Evolutionary conservation across 2,888 invertebrate species (phyloP).

Genomic region (Thymelicus lineola): DNA sequence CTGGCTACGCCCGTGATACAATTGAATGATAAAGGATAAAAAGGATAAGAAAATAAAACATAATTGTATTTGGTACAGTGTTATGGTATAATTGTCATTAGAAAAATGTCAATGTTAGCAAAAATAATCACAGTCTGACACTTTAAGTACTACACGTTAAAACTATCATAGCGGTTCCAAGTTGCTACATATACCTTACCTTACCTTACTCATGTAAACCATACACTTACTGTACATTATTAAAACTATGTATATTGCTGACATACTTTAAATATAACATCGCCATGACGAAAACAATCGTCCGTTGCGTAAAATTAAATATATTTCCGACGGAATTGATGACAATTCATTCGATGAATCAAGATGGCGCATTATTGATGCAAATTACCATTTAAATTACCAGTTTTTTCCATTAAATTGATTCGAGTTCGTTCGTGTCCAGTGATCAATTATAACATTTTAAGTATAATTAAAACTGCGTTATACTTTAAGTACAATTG

Average conservation of each 20-base stretch:
- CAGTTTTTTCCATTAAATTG: not conserved
- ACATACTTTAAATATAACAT: conserved; percentile 29
- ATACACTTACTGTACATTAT: conserved; percentile 54
- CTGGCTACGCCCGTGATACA: too few species aligned
- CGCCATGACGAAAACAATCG: conserved; percentile 1
- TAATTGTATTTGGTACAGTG: conserved; percentile 74
- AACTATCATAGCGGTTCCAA: conserved; percentile 38
- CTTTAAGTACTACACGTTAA: conserved; percentile 56
- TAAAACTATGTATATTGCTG: conserved; percentile 43
- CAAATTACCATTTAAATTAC: too few species aligned
- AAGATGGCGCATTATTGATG: conserved; percentile 45
- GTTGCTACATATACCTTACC: conserved; percentile 36
- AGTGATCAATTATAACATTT: conserved; percentile 11
- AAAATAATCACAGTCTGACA: conserved; percentile 85
- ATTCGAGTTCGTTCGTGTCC: conserved; percentile 13
- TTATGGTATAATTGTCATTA: conserved; percentile 83
- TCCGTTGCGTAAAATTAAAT: not conserved
- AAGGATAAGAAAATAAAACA: conserved; percentile 39
- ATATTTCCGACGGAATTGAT: conserved; percentile 33
- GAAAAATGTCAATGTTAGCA: conserved; percentile 85
- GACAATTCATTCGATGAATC: conserved; percentile 4
- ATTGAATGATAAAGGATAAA: not conserved
- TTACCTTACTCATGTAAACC: conserved; percentile 42
- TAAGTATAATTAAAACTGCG: conserved; percentile 6
- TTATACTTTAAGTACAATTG: conserved; percentile 9